phyloP scores from a whole-genome alignment of 2,113 vertebrate genomes.

The Apteryx owenii region DNA sequence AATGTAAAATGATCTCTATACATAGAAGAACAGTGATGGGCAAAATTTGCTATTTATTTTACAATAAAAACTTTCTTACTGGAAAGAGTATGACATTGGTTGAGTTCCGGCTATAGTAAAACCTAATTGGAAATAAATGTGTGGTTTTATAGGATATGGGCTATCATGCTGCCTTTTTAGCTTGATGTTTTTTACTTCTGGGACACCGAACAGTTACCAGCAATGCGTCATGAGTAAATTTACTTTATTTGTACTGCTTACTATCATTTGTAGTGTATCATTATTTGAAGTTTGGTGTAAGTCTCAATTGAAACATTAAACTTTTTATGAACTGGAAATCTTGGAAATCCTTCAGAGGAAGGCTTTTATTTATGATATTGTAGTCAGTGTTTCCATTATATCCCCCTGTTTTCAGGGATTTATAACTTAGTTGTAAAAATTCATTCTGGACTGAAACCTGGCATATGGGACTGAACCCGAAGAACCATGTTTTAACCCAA shows the following conservation, averaged over 20 bases:
- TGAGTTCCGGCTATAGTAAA: background rate
- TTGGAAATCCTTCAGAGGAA: constrained; percentile 76
- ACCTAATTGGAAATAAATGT: constrained; percentile 26
- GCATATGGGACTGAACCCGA: background rate
- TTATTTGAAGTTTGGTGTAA: constrained; percentile 69
- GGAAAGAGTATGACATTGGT: background rate
- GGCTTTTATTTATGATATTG: constrained; percentile 71
- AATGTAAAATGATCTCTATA: background rate
- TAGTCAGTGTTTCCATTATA: constrained; percentile 72
- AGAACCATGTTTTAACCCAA: background rate
- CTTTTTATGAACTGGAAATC: constrained; percentile 75
- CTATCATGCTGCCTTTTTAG: constrained; percentile 19
- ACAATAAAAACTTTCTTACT: constrained; percentile 13
- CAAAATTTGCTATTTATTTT: constrained; percentile 45
- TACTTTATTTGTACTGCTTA: constrained; percentile 54
- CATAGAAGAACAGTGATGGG: background rate
- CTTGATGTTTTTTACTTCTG: constrained; percentile 51
- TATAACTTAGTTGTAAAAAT: constrained; percentile 69
- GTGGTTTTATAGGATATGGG: constrained; percentile 17
- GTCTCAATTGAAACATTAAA: constrained; percentile 76
- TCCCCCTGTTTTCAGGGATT: constrained; percentile 60
- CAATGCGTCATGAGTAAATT: constrained; percentile 35
- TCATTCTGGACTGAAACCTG: constrained; percentile 53
- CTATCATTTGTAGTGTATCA: constrained; percentile 47
- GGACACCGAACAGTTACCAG: constrained; percentile 34